These are phyloP conservation scores for Agelastica alni DNA, from an alignment of 2,888 invertebrate genomes.

Conservation along the genomic window DNA sequence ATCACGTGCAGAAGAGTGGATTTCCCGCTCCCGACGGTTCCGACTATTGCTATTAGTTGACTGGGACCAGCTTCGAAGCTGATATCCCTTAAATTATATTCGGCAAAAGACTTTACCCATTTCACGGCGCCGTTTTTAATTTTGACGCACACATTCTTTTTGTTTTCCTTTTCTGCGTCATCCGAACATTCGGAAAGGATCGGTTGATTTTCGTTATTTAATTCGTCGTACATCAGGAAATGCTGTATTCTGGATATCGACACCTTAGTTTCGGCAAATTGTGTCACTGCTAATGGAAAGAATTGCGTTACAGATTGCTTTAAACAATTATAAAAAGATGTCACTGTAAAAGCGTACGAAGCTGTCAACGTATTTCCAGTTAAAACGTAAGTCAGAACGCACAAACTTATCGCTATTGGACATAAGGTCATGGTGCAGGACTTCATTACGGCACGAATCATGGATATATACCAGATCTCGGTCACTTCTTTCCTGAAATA, in stretches of 20 bases:
- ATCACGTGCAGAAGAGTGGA: constrained; percentile 59
- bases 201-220: background rate
- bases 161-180: background rate
- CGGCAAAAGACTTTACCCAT: constrained; percentile 25
- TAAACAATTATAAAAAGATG: constrained; percentile 74
- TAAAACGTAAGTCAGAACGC: constrained; percentile 75
- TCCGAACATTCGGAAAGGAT: background rate
- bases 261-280: constrained; percentile 67
- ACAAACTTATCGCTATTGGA: constrained; percentile 80
- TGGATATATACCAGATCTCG: constrained; percentile 65
- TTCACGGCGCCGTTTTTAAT: constrained; percentile 27
- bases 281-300: constrained; percentile 66
- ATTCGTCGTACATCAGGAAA: constrained; percentile 56
- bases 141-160: background rate
- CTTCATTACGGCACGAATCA: constrained; percentile 66
- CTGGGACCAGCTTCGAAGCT: constrained; percentile 19
- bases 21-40: constrained; percentile 68
- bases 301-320: constrained; percentile 68
- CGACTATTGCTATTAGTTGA: constrained; percentile 58
- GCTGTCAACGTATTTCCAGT: constrained; percentile 62
- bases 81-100: constrained; percentile 27
- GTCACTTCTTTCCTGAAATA: constrained; percentile 69
- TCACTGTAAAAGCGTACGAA: constrained; percentile 73
- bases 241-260: constrained; percentile 58
- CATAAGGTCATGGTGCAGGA: constrained; percentile 76